A percentile compares a stretch with the other conserved stretches of the same genome.
Evolutionary conservation across 2,888 invertebrate genomes (phyloP).

Genomic region (Lasius fuliginosus): DNA sequence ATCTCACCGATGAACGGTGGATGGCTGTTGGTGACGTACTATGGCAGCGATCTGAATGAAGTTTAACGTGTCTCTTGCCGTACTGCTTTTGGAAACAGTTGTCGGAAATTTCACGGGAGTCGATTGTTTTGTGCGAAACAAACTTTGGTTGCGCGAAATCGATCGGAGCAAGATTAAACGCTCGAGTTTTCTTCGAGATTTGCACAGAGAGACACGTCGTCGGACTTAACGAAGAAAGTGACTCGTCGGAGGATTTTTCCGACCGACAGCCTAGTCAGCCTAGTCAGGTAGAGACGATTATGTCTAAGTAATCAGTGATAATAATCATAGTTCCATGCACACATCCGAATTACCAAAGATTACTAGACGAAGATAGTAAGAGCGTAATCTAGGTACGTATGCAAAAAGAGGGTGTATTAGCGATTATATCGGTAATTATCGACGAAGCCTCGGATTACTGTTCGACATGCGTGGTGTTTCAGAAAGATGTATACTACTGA

Average conservation of each 20-base stretch:
- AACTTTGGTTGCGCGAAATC: slow-evolving; percentile 44
- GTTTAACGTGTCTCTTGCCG: not conserved
- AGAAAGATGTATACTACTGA: slow-evolving; percentile 11
- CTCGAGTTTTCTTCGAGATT: slow-evolving; percentile 37
- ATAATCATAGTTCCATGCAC: slow-evolving; percentile 85
- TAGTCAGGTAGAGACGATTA: slow-evolving; percentile 62
- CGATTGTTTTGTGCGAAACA: not conserved
- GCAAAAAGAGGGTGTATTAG: slow-evolving; percentile 40
- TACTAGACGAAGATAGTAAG: slow-evolving; percentile 71
- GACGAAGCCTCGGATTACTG: not conserved
- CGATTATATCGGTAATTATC: slow-evolving; percentile 39
- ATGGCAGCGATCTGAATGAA: not conserved
- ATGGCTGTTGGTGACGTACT: not conserved
- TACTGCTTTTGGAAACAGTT: slow-evolving; percentile 1
- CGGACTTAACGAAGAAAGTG: slow-evolving; percentile 9
- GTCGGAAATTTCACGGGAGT: not conserved
- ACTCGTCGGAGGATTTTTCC: slow-evolving; percentile 1
- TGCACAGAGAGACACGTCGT: not conserved
- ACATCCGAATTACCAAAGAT: slow-evolving; percentile 85
- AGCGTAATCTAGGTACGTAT: slow-evolving; percentile 60
- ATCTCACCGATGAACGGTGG: slow-evolving; percentile 7
- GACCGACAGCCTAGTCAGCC: slow-evolving; percentile 19
- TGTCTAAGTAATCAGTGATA: slow-evolving; percentile 81
- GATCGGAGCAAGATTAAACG: slow-evolving; percentile 46
- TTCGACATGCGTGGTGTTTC: slow-evolving; percentile 26